Evolutionary conservation across 2,113 vertebrate species (phyloP).

Genomic region (Pollachius pollachius): DNA sequence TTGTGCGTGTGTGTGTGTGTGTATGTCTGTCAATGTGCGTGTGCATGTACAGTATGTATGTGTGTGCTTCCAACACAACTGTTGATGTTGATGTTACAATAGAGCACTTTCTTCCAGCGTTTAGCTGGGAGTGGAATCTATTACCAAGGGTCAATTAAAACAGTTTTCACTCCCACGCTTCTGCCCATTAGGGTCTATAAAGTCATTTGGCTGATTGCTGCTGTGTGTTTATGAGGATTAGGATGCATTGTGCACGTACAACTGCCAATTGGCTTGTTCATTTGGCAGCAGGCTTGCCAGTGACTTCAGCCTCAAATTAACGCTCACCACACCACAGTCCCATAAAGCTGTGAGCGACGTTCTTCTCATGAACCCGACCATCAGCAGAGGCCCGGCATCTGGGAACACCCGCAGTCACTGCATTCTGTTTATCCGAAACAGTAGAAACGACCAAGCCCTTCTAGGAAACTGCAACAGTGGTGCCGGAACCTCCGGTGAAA

Average conservation of each 20-base stretch:
- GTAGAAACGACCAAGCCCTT: too few species aligned
- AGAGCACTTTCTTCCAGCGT: too few species aligned
- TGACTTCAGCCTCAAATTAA: constrained; percentile 48
- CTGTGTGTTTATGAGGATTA: constrained; percentile 30
- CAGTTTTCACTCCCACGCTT: neutral
- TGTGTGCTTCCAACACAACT: too few species aligned
- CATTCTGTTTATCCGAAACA: too few species aligned
- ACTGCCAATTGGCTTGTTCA: constrained; percentile 35
- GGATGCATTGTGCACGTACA: constrained; percentile 25
- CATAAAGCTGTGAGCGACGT: constrained; percentile 9
- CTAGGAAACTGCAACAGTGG: too few species aligned
- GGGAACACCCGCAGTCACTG: neutral
- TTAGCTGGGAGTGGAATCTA: constrained; percentile 2
- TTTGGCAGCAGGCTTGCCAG: constrained; percentile 39
- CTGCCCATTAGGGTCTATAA: constrained; percentile 34
- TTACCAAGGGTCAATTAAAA: constrained; percentile 45
- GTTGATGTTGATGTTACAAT: too few species aligned
- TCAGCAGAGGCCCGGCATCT: neutral
- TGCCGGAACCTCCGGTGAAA: too few species aligned
- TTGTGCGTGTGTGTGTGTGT: too few species aligned
- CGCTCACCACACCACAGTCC: constrained; percentile 26
- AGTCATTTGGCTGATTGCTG: constrained; percentile 39
- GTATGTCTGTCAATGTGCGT: too few species aligned
- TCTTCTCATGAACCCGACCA: constrained; percentile 26
- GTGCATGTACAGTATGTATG: too few species aligned